Conservation (phyloP, 2,888 invertebrate species). For the Cheilosia pagana region DNA sequence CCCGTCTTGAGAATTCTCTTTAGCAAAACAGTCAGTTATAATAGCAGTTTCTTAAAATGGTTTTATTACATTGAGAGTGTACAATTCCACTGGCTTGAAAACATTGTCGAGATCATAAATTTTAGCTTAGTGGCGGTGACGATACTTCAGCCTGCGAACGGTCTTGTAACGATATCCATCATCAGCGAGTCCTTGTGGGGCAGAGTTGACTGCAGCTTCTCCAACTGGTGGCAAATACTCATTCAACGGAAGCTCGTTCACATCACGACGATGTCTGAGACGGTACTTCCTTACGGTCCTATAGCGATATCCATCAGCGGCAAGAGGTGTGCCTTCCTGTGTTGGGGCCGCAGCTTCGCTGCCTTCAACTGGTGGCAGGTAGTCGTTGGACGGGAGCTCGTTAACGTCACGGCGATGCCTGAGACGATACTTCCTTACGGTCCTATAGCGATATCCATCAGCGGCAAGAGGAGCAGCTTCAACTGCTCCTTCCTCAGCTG, state of each 20-base stretch:
- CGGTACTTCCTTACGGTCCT: constrained; percentile 76
- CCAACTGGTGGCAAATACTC: constrained; percentile 74
- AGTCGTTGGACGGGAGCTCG: too few species aligned
- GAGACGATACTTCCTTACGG: constrained; percentile 16
- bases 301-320: constrained; percentile 16
- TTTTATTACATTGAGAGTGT: too few species aligned
- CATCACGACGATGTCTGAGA: constrained; percentile 77
- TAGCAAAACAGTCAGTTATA: too few species aligned
- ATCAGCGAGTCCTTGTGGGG: constrained; percentile 3
- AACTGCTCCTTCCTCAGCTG: too few species aligned
- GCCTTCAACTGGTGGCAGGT: constrained; percentile 58
- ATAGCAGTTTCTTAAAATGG: too few species aligned
- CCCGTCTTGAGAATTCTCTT: too few species aligned
- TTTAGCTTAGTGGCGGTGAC: neutral
- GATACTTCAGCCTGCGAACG: constrained; percentile 9
- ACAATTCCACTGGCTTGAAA: neutral
- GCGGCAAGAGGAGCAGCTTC: too few species aligned
- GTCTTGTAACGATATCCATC: constrained; percentile 44
- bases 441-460: constrained; percentile 43
- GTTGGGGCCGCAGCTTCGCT: neutral
- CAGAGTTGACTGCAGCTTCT: neutral
- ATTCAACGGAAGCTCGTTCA: constrained; percentile 75
- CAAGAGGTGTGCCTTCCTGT: neutral
- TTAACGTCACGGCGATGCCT: too few species aligned
- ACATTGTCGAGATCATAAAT: too few species aligned